Conservation (phyloP, 2,113 vertebrate species). For the Aplodontia rufa region DNA sequence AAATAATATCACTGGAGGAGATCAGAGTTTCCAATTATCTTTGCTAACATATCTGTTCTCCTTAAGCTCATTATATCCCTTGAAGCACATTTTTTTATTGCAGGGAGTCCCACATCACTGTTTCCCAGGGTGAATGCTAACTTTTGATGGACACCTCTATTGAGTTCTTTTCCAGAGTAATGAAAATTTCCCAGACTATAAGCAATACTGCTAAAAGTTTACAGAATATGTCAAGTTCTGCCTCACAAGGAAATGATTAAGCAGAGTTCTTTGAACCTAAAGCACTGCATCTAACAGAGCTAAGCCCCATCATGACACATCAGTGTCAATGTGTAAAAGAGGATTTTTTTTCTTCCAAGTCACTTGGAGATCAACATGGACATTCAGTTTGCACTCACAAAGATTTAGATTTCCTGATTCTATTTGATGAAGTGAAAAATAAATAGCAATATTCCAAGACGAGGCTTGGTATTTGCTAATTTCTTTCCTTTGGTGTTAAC, state of each 20-base stretch:
- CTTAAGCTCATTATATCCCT: not conserved
- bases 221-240: not conserved
- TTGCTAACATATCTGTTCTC: not conserved
- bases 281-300: not conserved
- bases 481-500: not conserved
- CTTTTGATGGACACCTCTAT: not conserved
- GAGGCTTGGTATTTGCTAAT: not conserved
- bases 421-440: not conserved
- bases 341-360: not conserved
- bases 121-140: not conserved
- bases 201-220: not conserved
- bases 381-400: not conserved
- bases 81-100: not conserved
- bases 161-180: not conserved
- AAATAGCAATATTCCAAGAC: not conserved
- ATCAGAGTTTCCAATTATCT: not conserved
- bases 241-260: not conserved
- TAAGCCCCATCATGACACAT: not conserved
- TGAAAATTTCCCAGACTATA: not conserved
- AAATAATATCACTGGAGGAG: not conserved
- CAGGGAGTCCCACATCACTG: not conserved
- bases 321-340: not conserved
- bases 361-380: not conserved
- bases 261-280: not conserved
- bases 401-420: not conserved